Evolutionary conservation across 2,113 vertebrate species (phyloP), one percentile per base, ranked within the genome.

Genomic region (Clarias macrocephalus): DNA sequence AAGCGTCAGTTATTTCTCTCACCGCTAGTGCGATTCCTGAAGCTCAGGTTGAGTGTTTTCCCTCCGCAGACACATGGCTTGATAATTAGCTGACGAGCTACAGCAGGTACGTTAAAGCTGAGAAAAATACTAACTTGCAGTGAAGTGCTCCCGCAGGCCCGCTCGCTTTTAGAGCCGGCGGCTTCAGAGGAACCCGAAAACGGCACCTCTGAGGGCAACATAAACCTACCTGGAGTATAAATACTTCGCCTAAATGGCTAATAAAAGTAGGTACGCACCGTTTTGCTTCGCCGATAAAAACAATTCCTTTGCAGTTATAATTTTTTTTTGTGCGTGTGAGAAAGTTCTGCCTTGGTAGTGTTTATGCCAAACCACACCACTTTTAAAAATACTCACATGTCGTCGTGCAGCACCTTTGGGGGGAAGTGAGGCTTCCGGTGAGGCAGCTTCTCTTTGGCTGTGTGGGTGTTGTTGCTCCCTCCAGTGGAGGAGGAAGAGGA

Each of bases 371-470:
- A n/a, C n/a, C n/a, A n/a, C n/a, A n/a, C n/a, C n/a, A n/a, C n/a
- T n/a, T 62, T 30, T 60, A 37, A 48, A 59, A 56, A n/a, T 77
- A 96, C 98, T 97, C 94, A 99, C 98, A 96, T 96, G 95, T 97
- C 97, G 83, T 97, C 95, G 86, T 96, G 97, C 91, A 95, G 94
- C 93, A 94, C 93, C 96, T 96, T 96, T 93, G 95, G 95, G 85
- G 96, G 93, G 92, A 96, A 95, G 89, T 96, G 95, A 87, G 96
- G 94, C 95, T 96, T 97, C 95, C 97, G 96, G 90, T 96, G 96
- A 93, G 95, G 96, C 92, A 95, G 94, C 95, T 99, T 99, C 91
- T 99, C 98, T 99, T 99, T 99, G 98, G 98, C 96, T 91, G 96
- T 95, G 92, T 96, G 96, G 91, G 96, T 94, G n/a, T 91, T 91